These are phyloP conservation scores for Periplaneta americana DNA, from an alignment of 1,140 invertebrate genomes.

Conservation along the genomic window DNA sequence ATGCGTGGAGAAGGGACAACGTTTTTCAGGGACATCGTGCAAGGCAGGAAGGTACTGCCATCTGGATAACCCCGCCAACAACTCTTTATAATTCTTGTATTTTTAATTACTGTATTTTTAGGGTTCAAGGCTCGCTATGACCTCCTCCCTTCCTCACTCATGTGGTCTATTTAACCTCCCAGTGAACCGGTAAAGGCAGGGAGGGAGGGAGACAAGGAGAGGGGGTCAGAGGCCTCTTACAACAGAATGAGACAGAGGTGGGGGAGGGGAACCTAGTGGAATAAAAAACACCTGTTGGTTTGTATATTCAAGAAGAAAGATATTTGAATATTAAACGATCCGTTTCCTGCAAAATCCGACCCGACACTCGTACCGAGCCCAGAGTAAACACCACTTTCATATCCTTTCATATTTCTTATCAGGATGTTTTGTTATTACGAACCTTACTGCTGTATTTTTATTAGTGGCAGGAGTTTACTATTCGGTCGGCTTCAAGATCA, in stretches of 20 bases:
- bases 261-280: background rate
- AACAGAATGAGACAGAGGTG: background rate
- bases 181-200: background rate
- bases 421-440: background rate
- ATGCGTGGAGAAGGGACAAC: too few relatives aligned
- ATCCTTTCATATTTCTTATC: background rate
- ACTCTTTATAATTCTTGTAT: background rate
- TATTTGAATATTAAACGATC: background rate
- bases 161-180: background rate
- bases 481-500: background rate
- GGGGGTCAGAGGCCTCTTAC: background rate
- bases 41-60: too few relatives aligned
- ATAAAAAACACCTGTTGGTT: background rate
- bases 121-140: background rate
- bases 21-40: too few relatives aligned
- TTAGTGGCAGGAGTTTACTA: background rate
- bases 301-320: background rate
- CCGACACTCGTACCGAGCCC: background rate
- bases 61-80: too few relatives aligned
- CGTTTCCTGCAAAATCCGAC: background rate
- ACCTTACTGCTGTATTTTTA: background rate
- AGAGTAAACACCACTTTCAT: background rate
- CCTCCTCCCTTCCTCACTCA: background rate
- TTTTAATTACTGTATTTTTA: background rate
- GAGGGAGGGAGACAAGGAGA: background rate